A percentile compares a stretch with the other conserved stretches of the same genome.
Evolutionary conservation across 2,888 invertebrate genomes (phyloP).

Genomic region (Pterobdella sp.): DNA sequence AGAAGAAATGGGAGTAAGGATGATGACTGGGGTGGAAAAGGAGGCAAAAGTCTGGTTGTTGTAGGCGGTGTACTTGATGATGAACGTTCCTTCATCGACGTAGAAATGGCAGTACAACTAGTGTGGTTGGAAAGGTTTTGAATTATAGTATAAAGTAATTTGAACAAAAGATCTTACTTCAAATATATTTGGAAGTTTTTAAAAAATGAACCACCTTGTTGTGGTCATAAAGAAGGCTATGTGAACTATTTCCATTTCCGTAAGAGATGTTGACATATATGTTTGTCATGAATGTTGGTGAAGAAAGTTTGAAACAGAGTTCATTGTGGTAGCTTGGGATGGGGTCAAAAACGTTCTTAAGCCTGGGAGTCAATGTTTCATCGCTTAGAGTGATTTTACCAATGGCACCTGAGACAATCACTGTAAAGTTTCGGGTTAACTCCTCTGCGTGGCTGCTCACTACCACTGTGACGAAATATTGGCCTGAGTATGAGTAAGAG

Average conservation of each 20-base stretch:
- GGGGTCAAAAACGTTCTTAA: background rate
- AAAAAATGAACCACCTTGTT: background rate
- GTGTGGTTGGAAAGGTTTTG: too few relatives aligned
- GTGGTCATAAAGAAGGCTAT: background rate
- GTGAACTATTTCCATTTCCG: background rate
- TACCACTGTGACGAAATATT: background rate
- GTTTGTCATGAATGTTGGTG: background rate
- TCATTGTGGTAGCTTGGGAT: conserved; percentile 9
- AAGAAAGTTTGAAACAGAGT: conserved; percentile 9
- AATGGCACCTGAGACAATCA: background rate
- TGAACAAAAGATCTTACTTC: too few relatives aligned
- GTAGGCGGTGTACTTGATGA: background rate
- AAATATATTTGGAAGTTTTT: too few relatives aligned
- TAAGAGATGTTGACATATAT: background rate
- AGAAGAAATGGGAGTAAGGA: background rate
- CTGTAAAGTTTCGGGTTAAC: background rate
- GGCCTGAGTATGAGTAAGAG: background rate
- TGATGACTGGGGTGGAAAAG: background rate
- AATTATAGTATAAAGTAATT: too few relatives aligned
- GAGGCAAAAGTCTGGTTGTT: background rate
- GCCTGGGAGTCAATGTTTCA: background rate
- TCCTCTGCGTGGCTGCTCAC: conserved; percentile 8
- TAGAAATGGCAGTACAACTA: conserved; percentile 5
- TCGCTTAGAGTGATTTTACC: background rate
- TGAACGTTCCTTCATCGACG: background rate